A percentile compares a stretch with the other conserved stretches of the same genome.
Conservation (phyloP, 2,113 vertebrate species). For the Austrofundulus limnaeus region DNA sequence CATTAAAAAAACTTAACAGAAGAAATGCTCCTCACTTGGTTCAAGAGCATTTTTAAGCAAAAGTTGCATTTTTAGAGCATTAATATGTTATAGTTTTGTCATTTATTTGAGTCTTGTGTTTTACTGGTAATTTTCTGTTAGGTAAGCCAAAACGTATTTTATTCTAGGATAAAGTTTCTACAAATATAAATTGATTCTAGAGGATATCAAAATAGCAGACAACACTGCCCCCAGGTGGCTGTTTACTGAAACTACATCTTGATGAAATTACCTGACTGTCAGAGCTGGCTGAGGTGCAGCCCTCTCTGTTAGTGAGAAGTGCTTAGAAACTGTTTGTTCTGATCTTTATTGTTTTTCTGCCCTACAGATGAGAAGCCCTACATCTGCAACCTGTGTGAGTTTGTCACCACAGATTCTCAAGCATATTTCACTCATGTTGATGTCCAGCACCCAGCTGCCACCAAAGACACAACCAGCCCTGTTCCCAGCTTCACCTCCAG, state of each 20-base stretch:
- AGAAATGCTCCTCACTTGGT: too few species aligned
- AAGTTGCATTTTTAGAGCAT: too few species aligned
- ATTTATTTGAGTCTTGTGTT: not conserved
- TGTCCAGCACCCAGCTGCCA: constrained; percentile 56
- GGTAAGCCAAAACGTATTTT: not conserved
- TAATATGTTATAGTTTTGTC: too few species aligned
- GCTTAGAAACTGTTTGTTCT: too few species aligned
- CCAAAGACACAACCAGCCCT: constrained; percentile 39
- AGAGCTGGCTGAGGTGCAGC: too few species aligned
- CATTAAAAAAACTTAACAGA: too few species aligned
- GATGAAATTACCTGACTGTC: not conserved
- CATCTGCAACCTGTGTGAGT: constrained; percentile 77
- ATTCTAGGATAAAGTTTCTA: not conserved
- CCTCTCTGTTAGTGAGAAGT: too few species aligned
- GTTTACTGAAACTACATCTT: constrained; percentile 14
- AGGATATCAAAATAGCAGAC: not conserved
- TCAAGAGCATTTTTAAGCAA: too few species aligned
- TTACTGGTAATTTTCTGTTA: too few species aligned
- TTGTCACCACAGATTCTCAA: constrained; percentile 68
- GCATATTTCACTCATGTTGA: constrained; percentile 64
- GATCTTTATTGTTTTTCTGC: not conserved
- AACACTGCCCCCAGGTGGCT: constrained; percentile 58
- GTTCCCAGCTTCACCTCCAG: constrained; percentile 51
- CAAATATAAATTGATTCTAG: not conserved
- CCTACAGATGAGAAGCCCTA: constrained; percentile 84